These are phyloP conservation scores for Cettia cetti DNA, from an alignment of 2,113 vertebrate species.

Conservation along the genomic window DNA sequence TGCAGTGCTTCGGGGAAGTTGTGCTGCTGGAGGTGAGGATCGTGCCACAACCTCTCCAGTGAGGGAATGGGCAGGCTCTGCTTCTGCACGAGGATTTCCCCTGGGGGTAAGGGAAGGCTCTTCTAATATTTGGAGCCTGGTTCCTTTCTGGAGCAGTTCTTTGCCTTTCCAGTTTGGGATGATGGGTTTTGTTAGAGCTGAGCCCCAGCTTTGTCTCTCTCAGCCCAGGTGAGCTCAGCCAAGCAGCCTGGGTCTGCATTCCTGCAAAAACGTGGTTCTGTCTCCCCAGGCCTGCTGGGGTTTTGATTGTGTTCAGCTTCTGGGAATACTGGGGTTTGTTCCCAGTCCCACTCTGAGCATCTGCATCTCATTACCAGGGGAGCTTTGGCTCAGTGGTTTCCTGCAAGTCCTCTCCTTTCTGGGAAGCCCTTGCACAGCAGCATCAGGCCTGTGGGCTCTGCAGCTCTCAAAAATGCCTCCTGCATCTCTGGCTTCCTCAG, in stretches of 20 bases:
- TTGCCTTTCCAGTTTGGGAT: background rate
- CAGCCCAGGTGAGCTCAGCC: background rate
- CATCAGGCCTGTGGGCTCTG: background rate
- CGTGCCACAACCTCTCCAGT: fast-evolving
- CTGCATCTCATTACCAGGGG: conserved; percentile 37
- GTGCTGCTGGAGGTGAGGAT: background rate
- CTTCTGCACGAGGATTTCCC: background rate
- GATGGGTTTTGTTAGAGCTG: background rate
- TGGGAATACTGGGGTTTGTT: background rate
- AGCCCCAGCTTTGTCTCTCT: background rate
- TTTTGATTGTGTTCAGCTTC: background rate
- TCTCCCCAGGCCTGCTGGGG: background rate
- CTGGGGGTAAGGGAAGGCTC: background rate
- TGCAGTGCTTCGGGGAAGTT: background rate
- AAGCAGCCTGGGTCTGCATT: background rate
- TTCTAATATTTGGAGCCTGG: background rate
- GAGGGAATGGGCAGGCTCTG: background rate
- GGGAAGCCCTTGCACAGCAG: conserved; percentile 17
- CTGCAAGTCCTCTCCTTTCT: conserved; percentile 5
- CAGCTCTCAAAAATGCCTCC: background rate
- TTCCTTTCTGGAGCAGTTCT: background rate
- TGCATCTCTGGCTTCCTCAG: background rate
- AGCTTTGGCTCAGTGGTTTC: conserved; percentile 11
- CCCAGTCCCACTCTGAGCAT: background rate
- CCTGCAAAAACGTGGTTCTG: fast-evolving